Percentiles rank a stretch among this genome's conserved stretches.
phyloP scores from a whole-genome alignment of 2,797 vertebrate genomes.

The Crocodylus rhombifer region DNA sequence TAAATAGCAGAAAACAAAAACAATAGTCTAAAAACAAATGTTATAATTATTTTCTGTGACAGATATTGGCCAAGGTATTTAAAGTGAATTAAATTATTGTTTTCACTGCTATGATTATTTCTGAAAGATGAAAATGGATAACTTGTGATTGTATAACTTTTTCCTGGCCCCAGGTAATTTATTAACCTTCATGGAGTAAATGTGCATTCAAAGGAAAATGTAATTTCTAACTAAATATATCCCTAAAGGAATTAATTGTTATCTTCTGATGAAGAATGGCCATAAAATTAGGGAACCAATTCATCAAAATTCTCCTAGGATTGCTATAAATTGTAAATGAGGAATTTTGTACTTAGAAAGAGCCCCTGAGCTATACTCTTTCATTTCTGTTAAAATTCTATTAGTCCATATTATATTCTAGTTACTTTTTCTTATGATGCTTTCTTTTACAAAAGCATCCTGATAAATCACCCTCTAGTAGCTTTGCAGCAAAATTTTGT shows the following conservation, averaged over 20 bases:
- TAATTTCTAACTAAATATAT: neutral
- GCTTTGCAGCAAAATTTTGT: accelerated
- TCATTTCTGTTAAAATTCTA: neutral
- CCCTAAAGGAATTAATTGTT: neutral
- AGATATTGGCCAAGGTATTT: slow-evolving; percentile 31
- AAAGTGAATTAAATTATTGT: neutral
- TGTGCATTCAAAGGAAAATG: neutral
- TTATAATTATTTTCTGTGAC: neutral
- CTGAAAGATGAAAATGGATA: slow-evolving; percentile 26
- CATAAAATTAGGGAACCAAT: neutral
- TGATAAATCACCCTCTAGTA: neutral
- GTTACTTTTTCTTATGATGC: neutral
- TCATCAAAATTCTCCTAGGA: neutral
- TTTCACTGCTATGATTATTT: neutral
- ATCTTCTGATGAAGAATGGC: neutral
- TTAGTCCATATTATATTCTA: neutral
- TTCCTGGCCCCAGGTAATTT: slow-evolving; percentile 5
- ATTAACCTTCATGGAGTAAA: neutral
- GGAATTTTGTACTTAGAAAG: neutral
- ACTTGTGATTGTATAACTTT: neutral
- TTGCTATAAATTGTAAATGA: neutral
- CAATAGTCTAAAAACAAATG: neutral
- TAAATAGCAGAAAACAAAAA: slow-evolving; percentile 27
- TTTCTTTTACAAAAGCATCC: neutral
- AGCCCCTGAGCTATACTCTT: neutral